Evolutionary conservation across 1,140 invertebrate genomes (phyloP), one percentile per base, ranked within the genome.

Genomic region (Tetragnatha versicolor): DNA sequence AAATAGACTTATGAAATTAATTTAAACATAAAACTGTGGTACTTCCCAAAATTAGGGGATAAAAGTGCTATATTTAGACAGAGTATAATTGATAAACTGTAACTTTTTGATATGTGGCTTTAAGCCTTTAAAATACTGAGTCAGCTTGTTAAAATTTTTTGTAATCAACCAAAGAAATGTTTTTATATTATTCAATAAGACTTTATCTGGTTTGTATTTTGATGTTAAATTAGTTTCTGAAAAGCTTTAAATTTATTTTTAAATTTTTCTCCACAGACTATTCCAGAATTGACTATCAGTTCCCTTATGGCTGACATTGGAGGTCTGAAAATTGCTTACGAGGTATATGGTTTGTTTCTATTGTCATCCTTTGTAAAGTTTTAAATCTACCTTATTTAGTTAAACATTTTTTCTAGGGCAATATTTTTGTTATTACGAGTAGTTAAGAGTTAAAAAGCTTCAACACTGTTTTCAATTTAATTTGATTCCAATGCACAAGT

Each of bases 241-340:
- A 31, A 31, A 58, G 9, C 17, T 5, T 58, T 39, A 22, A 39
- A 42, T 39, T 10, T 39, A 20, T 25, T 42, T 42, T 39, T 20
- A 22, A 1, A 42, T 39, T 65, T 55, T 31, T 58, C 10, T 37
- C n/a, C 39, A 3, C 14, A 79, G 76, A 25, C 29, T 5, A 39
- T 69, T 47, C 31, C 76, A 47, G 66, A 61, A 14, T 49, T 79
- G 20, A 69, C 76, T 14, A 22, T 79, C 47, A 33, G 65, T 29
- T 69, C 65, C 22, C 49, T 79, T 4, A 70, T 79, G 20, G 63
- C 65, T 42, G 76, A 79, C n/a, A 79, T 79, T 49, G 63, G 63
- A 49, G 76, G 76, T 22, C 42, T 79, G 1, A 79, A 79, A 60
- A 60, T 79, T 33, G 63, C 63, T 12, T 69, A 69, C n/a, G 65